Evolutionary conservation across 2,888 invertebrate genomes (phyloP), one percentile per base, ranked within the genome.

Genomic region (Ennomos quercinarius): DNA sequence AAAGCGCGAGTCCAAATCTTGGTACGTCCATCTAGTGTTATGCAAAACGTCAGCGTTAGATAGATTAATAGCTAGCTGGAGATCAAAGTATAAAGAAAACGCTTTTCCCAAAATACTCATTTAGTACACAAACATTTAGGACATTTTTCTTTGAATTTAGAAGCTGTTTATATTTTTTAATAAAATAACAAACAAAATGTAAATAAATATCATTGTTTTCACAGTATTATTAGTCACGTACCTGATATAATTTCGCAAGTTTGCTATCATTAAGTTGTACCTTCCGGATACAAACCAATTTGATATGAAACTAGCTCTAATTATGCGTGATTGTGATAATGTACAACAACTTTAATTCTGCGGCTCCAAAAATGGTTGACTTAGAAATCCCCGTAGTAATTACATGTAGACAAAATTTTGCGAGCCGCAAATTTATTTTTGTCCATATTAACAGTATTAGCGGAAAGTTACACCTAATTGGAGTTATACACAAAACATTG

Each of bases 401-500:
- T 53, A 48, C 43, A 39, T 41, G 57, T 44, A 47, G 41, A 27
- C 64, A 60, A 64, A 61, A 38, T 54, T 62, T 62, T 41, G 45
- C 46, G 13, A 55, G 57, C 67, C 57, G 58, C 66, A 67, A 66
- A 63, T 64, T 51, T 62, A 60, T 55, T 50, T 65, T 64, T 50
- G 67, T 55, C 44, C 43, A 56, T 50, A 61, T 71, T 68, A 67
- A 66, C 66, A 63, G 69, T 71, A 70, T 68, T 68, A 70, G 67
- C 64, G 58, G 57, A 61, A 70, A 71, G 66, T 70, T 71, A 60
- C 66, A 62, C 63, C 41, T 68, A 69, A 69, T 71, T 70, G 60
- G 63, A 57, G 60, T 60, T 60, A 46, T 66, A 59, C 56, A 69
- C 69, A 70, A 71, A 74, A 72, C 70, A 71, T 71, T 67, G 57